Evolutionary conservation across 2,888 invertebrate genomes (phyloP).

Genomic region (Tetrapedia diversipes): DNA sequence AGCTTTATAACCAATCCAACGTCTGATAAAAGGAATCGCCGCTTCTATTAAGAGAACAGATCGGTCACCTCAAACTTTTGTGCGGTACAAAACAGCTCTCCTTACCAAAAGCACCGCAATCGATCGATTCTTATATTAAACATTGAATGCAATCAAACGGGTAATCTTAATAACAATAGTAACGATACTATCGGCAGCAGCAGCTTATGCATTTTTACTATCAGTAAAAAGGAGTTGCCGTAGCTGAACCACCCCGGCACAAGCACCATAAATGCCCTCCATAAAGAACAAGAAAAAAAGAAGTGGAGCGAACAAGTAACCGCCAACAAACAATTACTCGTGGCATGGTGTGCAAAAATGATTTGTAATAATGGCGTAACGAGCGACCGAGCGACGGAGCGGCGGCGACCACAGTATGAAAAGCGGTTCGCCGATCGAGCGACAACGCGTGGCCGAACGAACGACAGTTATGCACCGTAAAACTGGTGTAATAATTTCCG

Average conservation of each 20-base stretch:
- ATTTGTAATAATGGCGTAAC: conserved; percentile 24
- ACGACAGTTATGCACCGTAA: conserved; percentile 56
- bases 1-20: neutral
- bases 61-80: neutral
- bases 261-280: neutral
- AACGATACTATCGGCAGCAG: no score
- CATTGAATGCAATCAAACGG: no score
- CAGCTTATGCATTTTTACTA: no score
- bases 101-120: no score
- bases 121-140: no score
- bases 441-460: conserved; percentile 40
- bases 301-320: neutral
- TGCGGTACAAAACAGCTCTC: no score
- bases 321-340: neutral
- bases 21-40: neutral
- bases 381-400: neutral
- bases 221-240: no score
- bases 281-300: neutral
- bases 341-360: conserved; percentile 1
- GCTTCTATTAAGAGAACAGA: neutral
- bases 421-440: conserved; percentile 30
- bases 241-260: no score
- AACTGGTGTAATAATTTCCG: conserved; percentile 58
- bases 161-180: no score
- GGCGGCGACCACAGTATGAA: conserved; percentile 24